These are phyloP conservation scores for Coilia nasus DNA, from an alignment of 2,797 vertebrate species.

Conservation along the genomic window DNA sequence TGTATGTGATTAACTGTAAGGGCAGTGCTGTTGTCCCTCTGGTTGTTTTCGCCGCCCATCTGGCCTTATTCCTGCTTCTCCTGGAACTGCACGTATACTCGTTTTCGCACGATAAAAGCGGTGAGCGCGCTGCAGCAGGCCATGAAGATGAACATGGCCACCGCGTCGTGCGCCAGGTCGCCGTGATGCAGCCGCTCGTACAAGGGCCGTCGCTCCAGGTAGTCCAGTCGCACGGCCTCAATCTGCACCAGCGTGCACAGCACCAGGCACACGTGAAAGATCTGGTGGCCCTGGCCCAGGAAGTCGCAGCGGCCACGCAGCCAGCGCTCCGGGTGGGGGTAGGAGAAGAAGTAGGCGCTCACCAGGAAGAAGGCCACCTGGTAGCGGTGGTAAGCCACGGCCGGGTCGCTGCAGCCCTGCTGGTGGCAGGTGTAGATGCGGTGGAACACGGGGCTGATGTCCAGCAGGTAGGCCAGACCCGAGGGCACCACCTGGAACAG, in stretches of 20 bases:
- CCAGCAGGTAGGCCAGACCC: conserved; percentile 86
- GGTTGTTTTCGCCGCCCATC: conserved; percentile 14
- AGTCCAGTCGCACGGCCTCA: conserved; percentile 90
- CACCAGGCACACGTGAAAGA: conserved; percentile 90
- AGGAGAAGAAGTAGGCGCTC: conserved; percentile 90
- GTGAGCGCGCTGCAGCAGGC: conserved; percentile 87
- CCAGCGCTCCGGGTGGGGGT: conserved; percentile 90
- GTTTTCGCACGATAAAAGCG: conserved; percentile 80
- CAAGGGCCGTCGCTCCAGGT: conserved; percentile 77
- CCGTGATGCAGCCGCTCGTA: conserved; percentile 83
- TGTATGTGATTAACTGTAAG: not conserved
- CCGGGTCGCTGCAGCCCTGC: conserved; percentile 74
- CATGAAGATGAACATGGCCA: conserved; percentile 85
- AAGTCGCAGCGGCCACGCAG: conserved; percentile 89
- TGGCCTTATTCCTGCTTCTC: conserved; percentile 71
- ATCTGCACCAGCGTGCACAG: conserved; percentile 91
- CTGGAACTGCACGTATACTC: conserved; percentile 75
- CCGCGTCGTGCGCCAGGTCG: conserved; percentile 82
- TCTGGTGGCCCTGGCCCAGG: conserved; percentile 93
- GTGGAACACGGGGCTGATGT: conserved; percentile 92
- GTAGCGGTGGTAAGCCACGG: conserved; percentile 86
- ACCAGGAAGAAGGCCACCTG: conserved; percentile 91
- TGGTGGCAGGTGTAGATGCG: conserved; percentile 82
- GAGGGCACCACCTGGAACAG: conserved; percentile 93
- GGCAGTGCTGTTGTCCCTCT: conserved; percentile 48